Percentiles rank a stretch among this genome's conserved stretches.
Evolutionary conservation across 2,888 invertebrate genomes (phyloP).

Genomic region (Catonia carolina): DNA sequence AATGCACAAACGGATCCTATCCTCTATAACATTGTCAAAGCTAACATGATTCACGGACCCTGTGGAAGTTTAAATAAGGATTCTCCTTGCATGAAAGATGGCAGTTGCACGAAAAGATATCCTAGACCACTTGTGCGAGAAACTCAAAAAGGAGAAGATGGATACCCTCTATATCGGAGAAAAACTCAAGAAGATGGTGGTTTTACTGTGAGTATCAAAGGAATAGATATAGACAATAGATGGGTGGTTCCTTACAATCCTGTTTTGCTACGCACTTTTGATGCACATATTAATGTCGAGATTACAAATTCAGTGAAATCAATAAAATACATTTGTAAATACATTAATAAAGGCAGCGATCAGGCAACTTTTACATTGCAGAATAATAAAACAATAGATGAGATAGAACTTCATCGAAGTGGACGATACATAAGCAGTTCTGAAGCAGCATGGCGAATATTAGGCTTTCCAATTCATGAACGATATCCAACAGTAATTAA

Average conservation of each 20-base stretch:
- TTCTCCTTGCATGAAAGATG: conserved; percentile 35
- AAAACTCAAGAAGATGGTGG: conserved; percentile 27
- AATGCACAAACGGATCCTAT: conserved; percentile 32
- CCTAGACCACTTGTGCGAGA: conserved; percentile 31
- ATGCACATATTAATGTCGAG: too few species aligned
- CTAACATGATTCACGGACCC: conserved; percentile 40
- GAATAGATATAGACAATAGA: conserved; percentile 31
- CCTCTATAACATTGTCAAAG: conserved; percentile 34
- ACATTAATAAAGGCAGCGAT: too few species aligned
- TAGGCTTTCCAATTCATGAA: conserved; percentile 37
- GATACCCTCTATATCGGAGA: conserved; percentile 36
- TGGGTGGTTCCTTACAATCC: conserved; percentile 33
- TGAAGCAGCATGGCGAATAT: conserved; percentile 38
- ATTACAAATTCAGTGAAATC: too few species aligned
- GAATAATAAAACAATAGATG: too few species aligned
- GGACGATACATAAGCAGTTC: conserved; percentile 35
- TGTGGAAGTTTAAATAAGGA: too few species aligned
- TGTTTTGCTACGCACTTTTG: conserved; percentile 30
- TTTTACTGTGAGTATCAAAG: conserved; percentile 26
- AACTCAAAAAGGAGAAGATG: conserved; percentile 33
- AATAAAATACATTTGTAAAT: too few species aligned
- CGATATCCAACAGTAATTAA: too few species aligned
- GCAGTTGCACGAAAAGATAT: conserved; percentile 34
- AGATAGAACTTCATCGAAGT: conserved; percentile 34
- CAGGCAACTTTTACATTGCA: too few species aligned